Percentiles rank a stretch among this genome's conserved stretches.
Evolutionary conservation across 37 sponge, comb jelly and placozoan species (phyloP).

Genomic region (Theonella swinhoei): DNA sequence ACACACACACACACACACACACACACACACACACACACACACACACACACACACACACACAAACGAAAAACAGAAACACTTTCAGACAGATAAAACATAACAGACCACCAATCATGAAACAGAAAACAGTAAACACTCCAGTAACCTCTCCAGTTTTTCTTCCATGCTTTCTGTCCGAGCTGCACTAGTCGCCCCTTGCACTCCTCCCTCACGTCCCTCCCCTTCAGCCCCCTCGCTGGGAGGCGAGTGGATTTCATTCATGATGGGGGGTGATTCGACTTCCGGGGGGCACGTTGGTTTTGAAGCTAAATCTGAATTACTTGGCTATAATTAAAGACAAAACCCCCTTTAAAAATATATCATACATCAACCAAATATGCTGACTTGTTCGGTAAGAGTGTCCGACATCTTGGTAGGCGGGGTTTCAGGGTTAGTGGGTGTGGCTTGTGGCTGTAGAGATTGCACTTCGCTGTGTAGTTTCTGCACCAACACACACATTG

Average conservation of each 20-base stretch:
- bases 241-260: neutral
- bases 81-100: constrained; percentile 28
- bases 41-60: constrained; percentile 41
- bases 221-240: neutral
- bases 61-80: constrained; percentile 22
- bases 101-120: neutral
- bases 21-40: constrained; percentile 19
- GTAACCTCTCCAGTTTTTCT: constrained; percentile 23
- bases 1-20: constrained; percentile 35
- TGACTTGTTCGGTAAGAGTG: neutral
- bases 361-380: no score
- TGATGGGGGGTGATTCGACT: neutral
- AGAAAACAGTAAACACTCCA: neutral
- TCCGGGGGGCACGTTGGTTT: no score
- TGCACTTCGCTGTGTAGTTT: neutral
- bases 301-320: no score
- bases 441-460: neutral
- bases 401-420: neutral
- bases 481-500: no score
- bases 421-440: neutral
- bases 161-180: constrained; percentile 1
- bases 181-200: neutral
- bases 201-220: neutral
- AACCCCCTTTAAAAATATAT: no score
- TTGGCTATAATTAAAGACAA: no score